Evolutionary conservation across 92 coral and sea anemone genomes (phyloP).

Genomic region (Epizoanthus scotinus): DNA sequence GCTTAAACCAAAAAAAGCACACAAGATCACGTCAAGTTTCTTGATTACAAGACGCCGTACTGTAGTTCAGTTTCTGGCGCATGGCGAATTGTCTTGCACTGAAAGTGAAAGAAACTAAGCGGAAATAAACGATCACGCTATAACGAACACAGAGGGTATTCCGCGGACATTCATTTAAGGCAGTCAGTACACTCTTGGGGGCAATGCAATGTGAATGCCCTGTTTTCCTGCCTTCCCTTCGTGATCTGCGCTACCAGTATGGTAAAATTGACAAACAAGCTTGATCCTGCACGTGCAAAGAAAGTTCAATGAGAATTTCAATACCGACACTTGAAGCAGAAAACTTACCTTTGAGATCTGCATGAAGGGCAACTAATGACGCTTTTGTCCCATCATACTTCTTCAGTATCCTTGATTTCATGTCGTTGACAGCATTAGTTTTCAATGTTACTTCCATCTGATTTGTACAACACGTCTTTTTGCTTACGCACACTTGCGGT

Average conservation of each 20-base stretch:
- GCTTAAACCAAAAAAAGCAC: neutral
- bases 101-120: constrained; percentile 1
- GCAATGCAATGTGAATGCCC: neutral
- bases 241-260: neutral
- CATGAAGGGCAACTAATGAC: constrained; percentile 57
- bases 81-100: neutral
- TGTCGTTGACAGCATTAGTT: constrained; percentile 51
- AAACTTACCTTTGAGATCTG: constrained; percentile 81
- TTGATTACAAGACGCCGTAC: neutral
- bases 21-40: neutral
- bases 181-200: constrained; percentile 13
- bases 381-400: constrained; percentile 61
- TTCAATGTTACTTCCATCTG: constrained; percentile 63
- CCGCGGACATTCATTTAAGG: neutral
- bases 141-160: neutral
- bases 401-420: constrained; percentile 52
- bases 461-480: constrained; percentile 73
- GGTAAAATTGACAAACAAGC: constrained; percentile 4
- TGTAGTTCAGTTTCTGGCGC: neutral
- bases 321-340: neutral
- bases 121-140: constrained; percentile 19
- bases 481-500: constrained; percentile 68
- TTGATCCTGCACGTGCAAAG: constrained; percentile 14
- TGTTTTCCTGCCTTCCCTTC: neutral
- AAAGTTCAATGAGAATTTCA: neutral